A percentile compares a stretch with the other conserved stretches of the same genome.
phyloP scores from a whole-genome alignment of 1,140 invertebrate genomes.

The Drosophila bipectinata region DNA sequence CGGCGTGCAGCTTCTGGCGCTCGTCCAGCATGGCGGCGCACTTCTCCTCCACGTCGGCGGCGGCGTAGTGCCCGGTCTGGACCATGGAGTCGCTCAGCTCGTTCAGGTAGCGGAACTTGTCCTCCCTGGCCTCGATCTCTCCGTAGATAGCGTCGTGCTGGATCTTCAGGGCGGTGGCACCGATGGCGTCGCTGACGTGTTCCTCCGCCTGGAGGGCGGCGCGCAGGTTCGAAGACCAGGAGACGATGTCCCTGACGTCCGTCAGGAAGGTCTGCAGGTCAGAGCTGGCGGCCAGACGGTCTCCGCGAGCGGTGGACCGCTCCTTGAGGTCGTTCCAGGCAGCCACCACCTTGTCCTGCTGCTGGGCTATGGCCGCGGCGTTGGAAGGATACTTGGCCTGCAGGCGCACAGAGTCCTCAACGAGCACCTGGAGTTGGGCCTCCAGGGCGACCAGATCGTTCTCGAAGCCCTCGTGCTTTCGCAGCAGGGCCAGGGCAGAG shows the following conservation, averaged over 20 bases:
- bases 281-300: constrained; percentile 93
- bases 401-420: constrained; percentile 95
- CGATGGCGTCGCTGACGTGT: constrained; percentile 93
- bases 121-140: constrained; percentile 97
- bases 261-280: constrained; percentile 95
- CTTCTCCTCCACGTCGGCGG: constrained; percentile 91
- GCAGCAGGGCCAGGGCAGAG: constrained; percentile 91
- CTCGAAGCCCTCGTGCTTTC: constrained; percentile 97
- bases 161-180: constrained; percentile 93
- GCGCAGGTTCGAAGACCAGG: constrained; percentile 93
- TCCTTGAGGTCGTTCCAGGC: constrained; percentile 95
- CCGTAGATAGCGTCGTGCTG: constrained; percentile 96
- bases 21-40: constrained; percentile 91
- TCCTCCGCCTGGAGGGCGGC: constrained; percentile 92
- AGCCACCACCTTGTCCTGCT: constrained; percentile 92
- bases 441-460: constrained; percentile 97
- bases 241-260: constrained; percentile 93
- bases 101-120: constrained; percentile 91
- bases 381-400: constrained; percentile 97
- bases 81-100: constrained; percentile 93
- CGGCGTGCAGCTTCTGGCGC: constrained; percentile 90
- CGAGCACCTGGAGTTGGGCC: constrained; percentile 94
- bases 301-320: constrained; percentile 90
- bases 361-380: constrained; percentile 93
- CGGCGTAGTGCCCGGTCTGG: constrained; percentile 93